Evolutionary conservation across 2,888 invertebrate genomes (phyloP), one percentile per base, ranked within the genome.

Genomic region (Drosophila prostipennis): DNA sequence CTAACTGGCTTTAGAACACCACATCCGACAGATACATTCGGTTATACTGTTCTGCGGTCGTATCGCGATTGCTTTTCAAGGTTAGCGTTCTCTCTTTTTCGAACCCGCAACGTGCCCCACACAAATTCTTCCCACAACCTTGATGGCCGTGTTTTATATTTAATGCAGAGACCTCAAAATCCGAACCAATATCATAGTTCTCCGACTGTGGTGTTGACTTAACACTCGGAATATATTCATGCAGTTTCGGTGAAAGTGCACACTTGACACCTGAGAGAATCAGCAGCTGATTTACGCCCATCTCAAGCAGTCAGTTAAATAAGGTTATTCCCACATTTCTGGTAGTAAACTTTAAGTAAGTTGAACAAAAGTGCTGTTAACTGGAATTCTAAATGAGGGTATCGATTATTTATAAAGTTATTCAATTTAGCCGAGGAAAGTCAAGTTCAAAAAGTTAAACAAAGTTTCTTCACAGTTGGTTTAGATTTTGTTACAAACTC

Each of bases 221-320:
- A 59, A 46, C 14, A 19, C 10, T 23, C 3, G 34, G 49, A 72
- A 72, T 87, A 85, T 82, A 81, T 82, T 82, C 72, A 80, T 86
- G 71, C 55, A 58, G 34, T 56, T 72, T 59, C 14, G 71, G 78
- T 67, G 87, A 86, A 87, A 85, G 69, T 76, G 56, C 67, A 70
- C 82, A 81, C 59, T 74, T 70, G 78, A 37, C 42, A 26, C 37
- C 32, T 63, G 61, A 40, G 61, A 64, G 61, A 63, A 48, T 19
- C 23, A 10, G 11, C 61, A 63, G 64, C 64, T 63, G 61, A 61
- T 16, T 23, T 23, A 40, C 58, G 42, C 61, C 58, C 58, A n/a
- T 13, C 8, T 16, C 37, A 8, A 6, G 10, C 6, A 1, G 42
- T 16, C 39, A 19, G 2, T 60, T 37, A 19, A 39, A 14, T 37